phyloP scores from a whole-genome alignment of 2,797 vertebrate genomes.

The Periophthalmus magnuspinnatus region DNA sequence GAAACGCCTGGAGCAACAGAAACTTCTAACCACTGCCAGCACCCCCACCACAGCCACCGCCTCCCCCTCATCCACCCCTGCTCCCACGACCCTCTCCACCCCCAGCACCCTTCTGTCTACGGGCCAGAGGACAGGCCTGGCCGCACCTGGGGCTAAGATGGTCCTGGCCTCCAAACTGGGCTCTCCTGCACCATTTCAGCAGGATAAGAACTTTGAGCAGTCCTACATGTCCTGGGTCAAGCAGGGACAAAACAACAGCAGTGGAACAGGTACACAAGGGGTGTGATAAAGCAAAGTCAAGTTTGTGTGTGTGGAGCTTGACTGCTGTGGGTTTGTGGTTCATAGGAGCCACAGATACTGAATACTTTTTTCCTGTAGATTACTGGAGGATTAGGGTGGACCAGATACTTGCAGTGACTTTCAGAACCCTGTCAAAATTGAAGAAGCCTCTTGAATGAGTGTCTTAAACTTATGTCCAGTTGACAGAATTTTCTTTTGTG shows the following conservation, averaged over 20 bases:
- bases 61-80: conserved; percentile 63
- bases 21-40: conserved; percentile 64
- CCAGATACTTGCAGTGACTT: too few species aligned
- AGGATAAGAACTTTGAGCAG: conserved; percentile 97
- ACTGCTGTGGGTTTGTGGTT: background rate
- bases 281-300: background rate
- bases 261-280: conserved; percentile 70
- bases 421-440: too few species aligned
- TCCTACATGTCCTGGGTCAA: conserved; percentile 98
- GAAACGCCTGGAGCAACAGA: conserved; percentile 95
- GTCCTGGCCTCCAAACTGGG: conserved; percentile 91
- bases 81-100: conserved; percentile 66
- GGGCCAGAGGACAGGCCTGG: conserved; percentile 81
- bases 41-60: conserved; percentile 66
- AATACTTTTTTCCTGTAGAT: too few species aligned
- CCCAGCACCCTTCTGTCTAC: conserved; percentile 73
- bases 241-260: conserved; percentile 91
- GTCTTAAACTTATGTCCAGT: too few species aligned
- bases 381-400: too few species aligned
- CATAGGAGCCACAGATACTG: too few species aligned
- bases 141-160: conserved; percentile 89
- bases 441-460: too few species aligned
- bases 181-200: conserved; percentile 92
- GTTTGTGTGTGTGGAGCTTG: too few species aligned
- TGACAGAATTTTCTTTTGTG: too few species aligned